Evolutionary conservation across 2,113 vertebrate genomes (phyloP).

Genomic region (Struthio camelus): DNA sequence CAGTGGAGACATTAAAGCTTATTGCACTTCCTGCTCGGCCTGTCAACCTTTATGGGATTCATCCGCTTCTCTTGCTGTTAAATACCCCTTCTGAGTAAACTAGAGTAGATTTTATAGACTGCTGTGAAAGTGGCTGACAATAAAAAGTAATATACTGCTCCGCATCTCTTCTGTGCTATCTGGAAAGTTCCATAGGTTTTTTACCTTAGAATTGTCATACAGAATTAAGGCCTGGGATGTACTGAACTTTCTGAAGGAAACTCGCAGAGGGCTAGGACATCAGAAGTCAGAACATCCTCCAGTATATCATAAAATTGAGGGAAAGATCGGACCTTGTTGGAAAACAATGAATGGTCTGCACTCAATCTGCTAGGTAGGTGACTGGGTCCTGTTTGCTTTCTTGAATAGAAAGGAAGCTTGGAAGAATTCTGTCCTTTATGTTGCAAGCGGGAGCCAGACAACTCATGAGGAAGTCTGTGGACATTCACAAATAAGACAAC

Average conservation of each 20-base stretch:
- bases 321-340: not conserved
- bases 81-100: not conserved
- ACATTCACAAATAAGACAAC: not conserved
- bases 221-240: not conserved
- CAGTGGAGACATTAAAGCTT: not conserved
- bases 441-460: not conserved
- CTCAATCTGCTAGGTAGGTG: not conserved
- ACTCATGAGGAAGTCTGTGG: not conserved
- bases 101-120: not conserved
- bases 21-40: not conserved
- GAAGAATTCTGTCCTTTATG: not conserved
- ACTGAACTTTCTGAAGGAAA: not conserved
- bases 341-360: not conserved
- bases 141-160: not conserved
- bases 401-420: not conserved
- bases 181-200: not conserved
- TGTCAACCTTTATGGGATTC: not conserved
- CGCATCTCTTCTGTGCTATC: not conserved
- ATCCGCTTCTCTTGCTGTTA: not conserved
- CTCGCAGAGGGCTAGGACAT: not conserved
- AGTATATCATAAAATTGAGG: not conserved
- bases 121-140: not conserved
- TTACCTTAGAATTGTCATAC: not conserved
- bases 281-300: not conserved
- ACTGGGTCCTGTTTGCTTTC: not conserved